phyloP scores from a whole-genome alignment of 2,888 invertebrate species.

The Sinodicranocentrus sp. region DNA sequence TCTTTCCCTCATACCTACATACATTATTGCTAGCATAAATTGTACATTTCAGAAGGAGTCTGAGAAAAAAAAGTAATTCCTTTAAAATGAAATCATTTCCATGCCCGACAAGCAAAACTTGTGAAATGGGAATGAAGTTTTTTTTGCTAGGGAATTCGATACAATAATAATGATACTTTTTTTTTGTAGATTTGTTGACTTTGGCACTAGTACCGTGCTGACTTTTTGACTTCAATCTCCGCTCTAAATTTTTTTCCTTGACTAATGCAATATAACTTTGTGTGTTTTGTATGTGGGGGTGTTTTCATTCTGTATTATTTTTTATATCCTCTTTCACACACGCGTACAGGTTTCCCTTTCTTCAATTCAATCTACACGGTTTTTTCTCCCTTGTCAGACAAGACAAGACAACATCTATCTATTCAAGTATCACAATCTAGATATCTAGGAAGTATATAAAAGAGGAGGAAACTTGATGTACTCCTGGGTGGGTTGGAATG shows the following conservation, averaged over 20 bases:
- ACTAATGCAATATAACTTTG: no score
- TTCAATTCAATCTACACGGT: no score
- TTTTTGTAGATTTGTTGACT: constrained; percentile 47
- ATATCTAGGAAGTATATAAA: not conserved
- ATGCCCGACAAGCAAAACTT: constrained; percentile 12
- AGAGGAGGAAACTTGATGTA: not conserved
- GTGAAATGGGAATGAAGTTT: not conserved
- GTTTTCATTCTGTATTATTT: no score
- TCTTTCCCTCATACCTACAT: not conserved
- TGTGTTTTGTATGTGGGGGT: no score
- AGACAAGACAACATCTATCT: constrained; percentile 6
- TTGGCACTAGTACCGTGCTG: constrained; percentile 35
- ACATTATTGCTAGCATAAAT: constrained; percentile 35
- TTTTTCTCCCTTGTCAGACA: not conserved
- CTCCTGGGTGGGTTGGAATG: not conserved
- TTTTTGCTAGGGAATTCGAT: constrained; percentile 38
- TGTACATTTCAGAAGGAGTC: constrained; percentile 38
- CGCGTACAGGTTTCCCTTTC: no score
- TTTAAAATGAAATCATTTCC: not conserved
- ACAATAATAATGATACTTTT: constrained; percentile 50
- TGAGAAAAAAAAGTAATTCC: not conserved
- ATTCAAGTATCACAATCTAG: constrained; percentile 11
- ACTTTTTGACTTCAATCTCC: constrained; percentile 60
- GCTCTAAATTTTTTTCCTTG: constrained; percentile 12
- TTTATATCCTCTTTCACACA: not conserved